These are phyloP conservation scores for Carlito syrichta DNA, from an alignment of 2,113 vertebrate species.

Conservation along the genomic window DNA sequence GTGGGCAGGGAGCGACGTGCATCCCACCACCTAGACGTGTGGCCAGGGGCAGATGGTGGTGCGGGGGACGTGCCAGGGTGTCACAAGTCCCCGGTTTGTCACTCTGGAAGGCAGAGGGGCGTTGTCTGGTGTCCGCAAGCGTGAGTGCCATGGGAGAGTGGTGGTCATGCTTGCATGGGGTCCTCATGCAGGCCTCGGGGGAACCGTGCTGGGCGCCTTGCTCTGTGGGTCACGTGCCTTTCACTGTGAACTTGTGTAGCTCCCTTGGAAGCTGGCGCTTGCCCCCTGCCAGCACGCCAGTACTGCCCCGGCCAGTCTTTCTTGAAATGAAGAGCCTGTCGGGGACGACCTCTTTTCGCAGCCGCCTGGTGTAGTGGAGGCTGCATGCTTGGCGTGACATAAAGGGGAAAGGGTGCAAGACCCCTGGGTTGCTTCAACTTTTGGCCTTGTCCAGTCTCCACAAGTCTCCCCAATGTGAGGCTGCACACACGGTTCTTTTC, in stretches of 20 bases:
- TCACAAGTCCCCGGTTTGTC: rapidly evolving
- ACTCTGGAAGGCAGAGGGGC: rapidly evolving
- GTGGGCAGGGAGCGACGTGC: not conserved
- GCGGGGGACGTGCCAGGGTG: rapidly evolving
- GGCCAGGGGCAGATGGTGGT: not conserved
- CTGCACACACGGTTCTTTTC: too few species aligned
- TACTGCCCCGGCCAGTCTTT: too few species aligned
- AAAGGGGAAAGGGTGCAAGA: not conserved
- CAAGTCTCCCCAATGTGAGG: rapidly evolving
- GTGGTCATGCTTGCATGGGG: rapidly evolving
- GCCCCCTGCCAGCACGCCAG: not conserved
- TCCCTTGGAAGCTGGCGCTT: not conserved
- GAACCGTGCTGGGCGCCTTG: too few species aligned
- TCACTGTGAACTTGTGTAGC: not conserved
- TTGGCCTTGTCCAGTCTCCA: rapidly evolving
- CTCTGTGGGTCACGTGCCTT: not conserved
- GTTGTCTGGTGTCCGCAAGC: rapidly evolving
- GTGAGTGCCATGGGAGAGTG: rapidly evolving
- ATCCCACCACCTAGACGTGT: rapidly evolving
- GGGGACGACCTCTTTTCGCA: rapidly evolving
- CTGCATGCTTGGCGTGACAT: rapidly evolving
- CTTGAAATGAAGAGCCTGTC: rapidly evolving
- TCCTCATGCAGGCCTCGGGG: too few species aligned
- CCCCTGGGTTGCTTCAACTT: not conserved
- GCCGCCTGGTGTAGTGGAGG: rapidly evolving